Conservation (phyloP, 2,113 vertebrate genomes). For the Seriola dumerili region DNA sequence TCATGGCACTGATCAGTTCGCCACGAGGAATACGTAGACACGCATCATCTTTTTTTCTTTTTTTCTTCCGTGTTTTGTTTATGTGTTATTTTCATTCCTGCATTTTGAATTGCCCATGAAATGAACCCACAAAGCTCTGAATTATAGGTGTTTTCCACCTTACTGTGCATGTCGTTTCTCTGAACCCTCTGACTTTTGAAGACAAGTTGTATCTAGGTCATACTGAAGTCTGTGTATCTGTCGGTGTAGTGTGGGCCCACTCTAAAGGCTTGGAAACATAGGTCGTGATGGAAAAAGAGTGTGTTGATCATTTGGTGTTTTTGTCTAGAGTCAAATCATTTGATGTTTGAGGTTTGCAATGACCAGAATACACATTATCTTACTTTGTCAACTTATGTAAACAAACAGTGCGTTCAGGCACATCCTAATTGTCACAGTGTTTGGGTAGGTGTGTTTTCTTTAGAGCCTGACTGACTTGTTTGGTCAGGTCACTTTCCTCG, state of each 20-base stretch:
- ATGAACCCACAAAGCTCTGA: conserved; percentile 8
- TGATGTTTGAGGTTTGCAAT: not conserved
- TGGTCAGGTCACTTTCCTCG: conserved; percentile 1
- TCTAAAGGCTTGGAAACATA: conserved; percentile 1
- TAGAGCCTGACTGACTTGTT: conserved; percentile 42
- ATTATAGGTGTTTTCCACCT: conserved; percentile 9
- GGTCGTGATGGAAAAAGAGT: not conserved
- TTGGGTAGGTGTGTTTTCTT: conserved; percentile 32
- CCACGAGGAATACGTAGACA: conserved; percentile 28
- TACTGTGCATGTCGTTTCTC: conserved; percentile 2
- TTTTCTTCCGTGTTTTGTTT: conserved; percentile 1
- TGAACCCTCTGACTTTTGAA: conserved; percentile 49
- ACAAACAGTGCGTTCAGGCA: not conserved
- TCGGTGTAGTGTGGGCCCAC: conserved; percentile 32
- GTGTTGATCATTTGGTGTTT: conserved; percentile 5
- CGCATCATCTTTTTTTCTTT: not conserved
- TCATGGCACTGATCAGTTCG: conserved; percentile 55
- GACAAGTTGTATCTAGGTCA: conserved; percentile 54
- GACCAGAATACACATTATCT: not conserved
- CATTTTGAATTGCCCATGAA: not conserved
- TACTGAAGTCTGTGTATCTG: conserved; percentile 45
- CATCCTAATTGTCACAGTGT: not conserved
- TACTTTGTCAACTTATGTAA: not conserved
- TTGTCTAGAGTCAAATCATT: not conserved
- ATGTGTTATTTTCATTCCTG: not conserved